Conservation (phyloP, 2,113 vertebrate species). For the Morone saxatilis region DNA sequence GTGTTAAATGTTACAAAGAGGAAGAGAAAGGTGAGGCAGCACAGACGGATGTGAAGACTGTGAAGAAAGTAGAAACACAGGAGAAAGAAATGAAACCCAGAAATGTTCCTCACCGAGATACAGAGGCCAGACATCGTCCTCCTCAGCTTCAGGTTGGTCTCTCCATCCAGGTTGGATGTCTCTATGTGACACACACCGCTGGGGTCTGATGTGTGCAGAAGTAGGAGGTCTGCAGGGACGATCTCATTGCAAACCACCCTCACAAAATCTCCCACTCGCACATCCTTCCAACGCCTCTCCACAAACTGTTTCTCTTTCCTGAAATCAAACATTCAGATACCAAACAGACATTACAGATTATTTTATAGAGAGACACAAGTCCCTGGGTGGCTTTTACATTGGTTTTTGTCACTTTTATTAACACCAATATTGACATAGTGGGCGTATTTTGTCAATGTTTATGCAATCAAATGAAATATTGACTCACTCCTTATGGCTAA, state of each 20-base stretch:
- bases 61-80: background rate
- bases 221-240: conserved; percentile 93
- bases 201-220: conserved; percentile 91
- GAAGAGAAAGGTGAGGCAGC: background rate
- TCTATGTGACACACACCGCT: conserved; percentile 91
- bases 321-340: conserved; percentile 37
- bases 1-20: background rate
- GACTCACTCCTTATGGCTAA: background rate
- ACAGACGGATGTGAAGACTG: background rate
- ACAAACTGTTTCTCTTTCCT: conserved; percentile 86
- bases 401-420: conserved; percentile 31
- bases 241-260: conserved; percentile 91
- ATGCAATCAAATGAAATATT: conserved; percentile 33
- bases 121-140: conserved; percentile 72
- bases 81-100: background rate
- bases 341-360: background rate
- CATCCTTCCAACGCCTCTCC: conserved; percentile 91
- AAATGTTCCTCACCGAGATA: conserved; percentile 61
- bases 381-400: background rate
- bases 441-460: background rate
- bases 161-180: conserved; percentile 93
- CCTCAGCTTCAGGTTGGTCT: conserved; percentile 96
- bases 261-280: conserved; percentile 93
- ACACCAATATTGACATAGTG: background rate
- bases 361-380: background rate